A percentile compares a stretch with the other conserved stretches of the same genome.
Evolutionary conservation across 2,888 invertebrate genomes (phyloP).

Genomic region (Drosophila parthenogenetica): DNA sequence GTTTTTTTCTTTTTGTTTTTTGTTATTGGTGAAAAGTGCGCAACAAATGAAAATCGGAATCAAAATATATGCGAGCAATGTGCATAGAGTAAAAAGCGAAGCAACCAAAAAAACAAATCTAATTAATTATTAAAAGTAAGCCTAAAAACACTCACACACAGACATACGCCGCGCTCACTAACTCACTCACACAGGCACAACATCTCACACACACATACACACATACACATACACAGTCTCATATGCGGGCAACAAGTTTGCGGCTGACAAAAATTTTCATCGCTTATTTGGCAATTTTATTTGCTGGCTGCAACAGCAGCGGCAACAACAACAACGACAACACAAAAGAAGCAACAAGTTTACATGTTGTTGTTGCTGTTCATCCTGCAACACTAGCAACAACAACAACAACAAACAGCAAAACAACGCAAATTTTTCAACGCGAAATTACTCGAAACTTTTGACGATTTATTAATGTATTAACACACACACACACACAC

Average conservation of each 20-base stretch:
- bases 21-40: constrained; percentile 57
- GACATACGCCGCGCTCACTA: constrained; percentile 15
- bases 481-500: constrained; percentile 3
- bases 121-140: constrained; percentile 65
- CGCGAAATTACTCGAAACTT: constrained; percentile 46
- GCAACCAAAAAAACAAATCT: constrained; percentile 38
- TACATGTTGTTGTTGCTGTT: constrained; percentile 6
- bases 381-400: constrained; percentile 26
- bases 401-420: constrained; percentile 2
- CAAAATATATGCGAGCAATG: constrained; percentile 36
- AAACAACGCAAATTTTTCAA: constrained; percentile 18
- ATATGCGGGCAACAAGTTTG: constrained; percentile 68
- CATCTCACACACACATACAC: constrained; percentile 16
- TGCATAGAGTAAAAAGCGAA: constrained; percentile 23
- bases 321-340: constrained; percentile 12
- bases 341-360: constrained; percentile 53
- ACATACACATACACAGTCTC: constrained; percentile 24
- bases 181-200: constrained; percentile 20
- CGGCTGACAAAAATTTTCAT: constrained; percentile 74
- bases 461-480: constrained; percentile 17
- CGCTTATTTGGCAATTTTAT: constrained; percentile 60
- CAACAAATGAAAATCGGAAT: constrained; percentile 37
- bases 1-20: constrained; percentile 35
- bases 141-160: constrained; percentile 35
- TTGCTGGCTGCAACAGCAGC: constrained; percentile 39